Conservation (phyloP, 2,797 vertebrate species). For the Sternarchorhynchus goeldii region DNA sequence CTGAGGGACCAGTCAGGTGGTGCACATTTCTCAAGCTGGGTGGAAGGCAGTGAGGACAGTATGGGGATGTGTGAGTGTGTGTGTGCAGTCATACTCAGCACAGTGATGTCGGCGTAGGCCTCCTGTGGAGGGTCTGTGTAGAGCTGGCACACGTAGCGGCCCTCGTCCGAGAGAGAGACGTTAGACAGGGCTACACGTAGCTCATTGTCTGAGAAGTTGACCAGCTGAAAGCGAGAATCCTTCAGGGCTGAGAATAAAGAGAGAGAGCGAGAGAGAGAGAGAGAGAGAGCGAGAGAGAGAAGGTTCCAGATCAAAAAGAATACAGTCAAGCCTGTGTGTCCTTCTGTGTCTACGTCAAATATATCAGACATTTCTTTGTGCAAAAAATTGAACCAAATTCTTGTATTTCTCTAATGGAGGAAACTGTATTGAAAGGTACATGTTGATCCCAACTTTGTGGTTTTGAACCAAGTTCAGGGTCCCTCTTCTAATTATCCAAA, state of each 20-base stretch:
- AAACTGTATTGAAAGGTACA: slow-evolving; percentile 18
- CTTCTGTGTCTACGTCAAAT: slow-evolving; percentile 10
- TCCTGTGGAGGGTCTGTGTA: slow-evolving; percentile 98
- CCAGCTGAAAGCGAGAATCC: slow-evolving; percentile 96
- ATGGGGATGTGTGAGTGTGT: slow-evolving; percentile 9
- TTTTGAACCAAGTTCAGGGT: slow-evolving; percentile 36
- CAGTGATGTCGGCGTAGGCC: slow-evolving; percentile 93
- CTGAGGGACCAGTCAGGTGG: slow-evolving; percentile 14
- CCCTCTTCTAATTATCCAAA: slow-evolving; percentile 53
- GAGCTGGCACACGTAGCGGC: slow-evolving; percentile 96
- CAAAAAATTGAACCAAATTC: slow-evolving; percentile 60
- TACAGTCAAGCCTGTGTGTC: background rate
- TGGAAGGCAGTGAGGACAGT: background rate
- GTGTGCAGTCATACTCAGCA: slow-evolving; percentile 82
- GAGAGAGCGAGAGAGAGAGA: slow-evolving; percentile 21
- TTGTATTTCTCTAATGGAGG: slow-evolving; percentile 53
- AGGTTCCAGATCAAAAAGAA: background rate
- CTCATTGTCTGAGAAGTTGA: slow-evolving; percentile 99
- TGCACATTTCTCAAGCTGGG: slow-evolving; percentile 20
- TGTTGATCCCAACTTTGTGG: slow-evolving; percentile 41
- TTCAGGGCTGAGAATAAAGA: slow-evolving; percentile 79
- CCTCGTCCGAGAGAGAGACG: slow-evolving; percentile 94
- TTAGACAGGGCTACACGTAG: slow-evolving; percentile 95
- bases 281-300: background rate
- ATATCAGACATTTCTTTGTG: slow-evolving; percentile 35